Conservation (phyloP, 2,113 vertebrate genomes). For the Falcunculus frontatus region DNA sequence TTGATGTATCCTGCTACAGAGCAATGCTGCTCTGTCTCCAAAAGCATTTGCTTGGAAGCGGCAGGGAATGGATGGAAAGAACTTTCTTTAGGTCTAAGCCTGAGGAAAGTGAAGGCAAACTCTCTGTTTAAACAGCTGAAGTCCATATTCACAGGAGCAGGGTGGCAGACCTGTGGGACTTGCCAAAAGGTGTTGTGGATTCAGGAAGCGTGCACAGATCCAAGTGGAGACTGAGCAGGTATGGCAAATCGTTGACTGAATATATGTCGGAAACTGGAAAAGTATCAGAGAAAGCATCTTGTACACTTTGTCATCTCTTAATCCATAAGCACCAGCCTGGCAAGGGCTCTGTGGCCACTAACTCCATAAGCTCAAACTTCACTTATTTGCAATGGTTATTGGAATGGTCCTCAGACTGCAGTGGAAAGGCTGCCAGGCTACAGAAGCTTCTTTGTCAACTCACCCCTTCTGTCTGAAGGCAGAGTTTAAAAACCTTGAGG, state of each 20-base stretch:
- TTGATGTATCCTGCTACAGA: not conserved
- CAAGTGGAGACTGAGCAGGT: not conserved
- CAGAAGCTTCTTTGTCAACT: not conserved
- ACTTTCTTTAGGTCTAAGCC: not conserved
- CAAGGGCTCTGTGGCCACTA: not conserved
- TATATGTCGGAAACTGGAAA: not conserved
- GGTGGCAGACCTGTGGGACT: not conserved
- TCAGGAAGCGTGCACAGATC: not conserved
- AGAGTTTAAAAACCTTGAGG: not conserved
- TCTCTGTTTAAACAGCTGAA: not conserved
- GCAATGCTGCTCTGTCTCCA: not conserved
- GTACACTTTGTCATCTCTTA: not conserved
- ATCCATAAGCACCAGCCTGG: not conserved
- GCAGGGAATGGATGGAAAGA: not conserved
- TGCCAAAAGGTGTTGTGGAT: not conserved
- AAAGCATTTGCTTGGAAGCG: not conserved
- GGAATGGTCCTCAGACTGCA: not conserved
- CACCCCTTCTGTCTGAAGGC: not conserved
- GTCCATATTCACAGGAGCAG: not conserved
- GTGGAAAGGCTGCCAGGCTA: not conserved
- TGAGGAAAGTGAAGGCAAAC: not conserved
- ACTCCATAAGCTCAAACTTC: not conserved
- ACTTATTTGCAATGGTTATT: not conserved
- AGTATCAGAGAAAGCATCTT: not conserved
- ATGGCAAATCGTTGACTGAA: not conserved